These are phyloP conservation scores for Theocolax elegans DNA, from an alignment of 1,140 invertebrate species.

Conservation along the genomic window DNA sequence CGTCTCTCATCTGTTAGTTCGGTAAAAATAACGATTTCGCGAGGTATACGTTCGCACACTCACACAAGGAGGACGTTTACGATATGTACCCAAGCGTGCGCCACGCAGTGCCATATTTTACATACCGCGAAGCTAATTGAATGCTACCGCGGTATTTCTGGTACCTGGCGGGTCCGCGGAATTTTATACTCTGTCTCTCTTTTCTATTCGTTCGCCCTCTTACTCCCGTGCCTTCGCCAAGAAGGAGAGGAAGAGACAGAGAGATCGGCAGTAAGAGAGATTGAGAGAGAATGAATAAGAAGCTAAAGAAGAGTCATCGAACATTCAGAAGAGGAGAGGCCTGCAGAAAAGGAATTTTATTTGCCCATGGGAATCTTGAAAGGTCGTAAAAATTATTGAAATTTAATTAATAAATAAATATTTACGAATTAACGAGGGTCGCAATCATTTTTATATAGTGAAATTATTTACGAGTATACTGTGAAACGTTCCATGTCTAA, in stretches of 20 bases:
- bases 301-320: constrained; percentile 22
- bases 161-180: constrained; percentile 5
- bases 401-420: constrained; percentile 37
- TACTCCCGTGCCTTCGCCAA: background rate
- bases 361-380: constrained; percentile 14
- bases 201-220: background rate
- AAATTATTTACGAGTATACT: no score
- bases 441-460: constrained; percentile 7
- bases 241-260: background rate
- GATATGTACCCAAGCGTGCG: constrained; percentile 8
- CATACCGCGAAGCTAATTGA: constrained; percentile 65
- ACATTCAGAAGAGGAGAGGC: background rate
- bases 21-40: constrained; percentile 13
- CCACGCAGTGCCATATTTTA: constrained; percentile 63
- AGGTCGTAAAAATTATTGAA: constrained; percentile 28
- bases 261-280: background rate
- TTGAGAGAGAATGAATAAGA: constrained; percentile 4
- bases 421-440: constrained; percentile 23
- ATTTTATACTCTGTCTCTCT: background rate
- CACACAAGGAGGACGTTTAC: background rate
- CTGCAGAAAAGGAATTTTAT: background rate
- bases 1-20: constrained; percentile 9
- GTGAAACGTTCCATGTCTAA: no score
- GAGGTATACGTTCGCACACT: background rate
- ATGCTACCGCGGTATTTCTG: constrained; percentile 58